A percentile compares a stretch with the other conserved stretches of the same genome.
Evolutionary conservation across 2,113 vertebrate genomes (phyloP).

Genomic region (Limanda limanda): DNA sequence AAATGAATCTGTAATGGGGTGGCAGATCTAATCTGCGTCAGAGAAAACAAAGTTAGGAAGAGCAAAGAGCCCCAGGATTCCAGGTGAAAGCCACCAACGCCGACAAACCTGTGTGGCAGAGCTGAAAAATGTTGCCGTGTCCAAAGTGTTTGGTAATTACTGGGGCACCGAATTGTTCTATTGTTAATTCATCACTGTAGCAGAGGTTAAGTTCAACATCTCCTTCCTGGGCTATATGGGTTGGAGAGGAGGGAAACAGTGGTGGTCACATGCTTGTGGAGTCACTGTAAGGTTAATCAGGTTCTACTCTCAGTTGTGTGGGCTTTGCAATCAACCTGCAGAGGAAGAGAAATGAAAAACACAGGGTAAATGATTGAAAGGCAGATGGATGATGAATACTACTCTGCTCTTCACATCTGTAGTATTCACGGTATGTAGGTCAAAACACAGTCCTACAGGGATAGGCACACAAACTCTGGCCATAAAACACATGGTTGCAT

Average conservation of each 20-base stretch:
- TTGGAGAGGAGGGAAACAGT: conserved; percentile 87
- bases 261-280: conserved; percentile 86
- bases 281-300: conserved; percentile 99
- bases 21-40: conserved; percentile 99
- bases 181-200: conserved; percentile 99
- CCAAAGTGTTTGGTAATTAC: conserved; percentile 99
- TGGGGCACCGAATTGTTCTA: conserved; percentile 98
- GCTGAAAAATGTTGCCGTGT: conserved; percentile 98
- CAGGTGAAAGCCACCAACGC: conserved; percentile 93
- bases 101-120: conserved; percentile 91
- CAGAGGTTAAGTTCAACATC: conserved; percentile 98
- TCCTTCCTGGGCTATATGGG: conserved; percentile 93
- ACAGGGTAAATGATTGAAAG: conserved; percentile 21
- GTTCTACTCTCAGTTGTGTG: conserved; percentile 89
- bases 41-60: conserved; percentile 99
- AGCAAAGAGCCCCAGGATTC: conserved; percentile 92
- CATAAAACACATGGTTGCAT: neutral
- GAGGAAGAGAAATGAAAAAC: conserved; percentile 18
- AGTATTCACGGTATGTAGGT: conserved; percentile 26
- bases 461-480: neutral
- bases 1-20: conserved; percentile 99
- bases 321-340: conserved; percentile 82
- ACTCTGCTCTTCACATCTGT: conserved; percentile 10
- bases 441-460: conserved; percentile 19
- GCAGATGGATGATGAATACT: conserved; percentile 7